Conservation (phyloP, 2,113 vertebrate genomes). For the Notothenia rossii region DNA sequence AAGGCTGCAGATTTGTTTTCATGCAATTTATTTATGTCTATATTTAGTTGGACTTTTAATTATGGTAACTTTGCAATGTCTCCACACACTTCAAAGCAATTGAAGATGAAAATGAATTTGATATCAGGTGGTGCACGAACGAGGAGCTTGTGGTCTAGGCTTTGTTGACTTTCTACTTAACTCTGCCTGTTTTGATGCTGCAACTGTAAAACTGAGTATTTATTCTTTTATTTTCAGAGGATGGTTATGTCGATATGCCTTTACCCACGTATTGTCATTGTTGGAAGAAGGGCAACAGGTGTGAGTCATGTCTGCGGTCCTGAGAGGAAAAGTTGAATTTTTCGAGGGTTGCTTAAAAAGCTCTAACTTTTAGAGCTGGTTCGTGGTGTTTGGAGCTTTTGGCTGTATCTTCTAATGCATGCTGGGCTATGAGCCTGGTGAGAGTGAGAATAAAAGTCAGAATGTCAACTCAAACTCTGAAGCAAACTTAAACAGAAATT, state of each 20-base stretch:
- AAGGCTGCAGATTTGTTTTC: constrained; percentile 30
- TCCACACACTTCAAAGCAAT: constrained; percentile 53
- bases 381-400: constrained; percentile 50
- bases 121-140: constrained; percentile 14
- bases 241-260: constrained; percentile 4
- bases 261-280: background rate
- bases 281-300: background rate
- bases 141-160: constrained; percentile 7
- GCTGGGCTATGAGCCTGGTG: constrained; percentile 9
- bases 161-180: constrained; percentile 11
- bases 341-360: constrained; percentile 37
- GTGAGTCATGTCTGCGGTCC: background rate
- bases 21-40: constrained; percentile 38
- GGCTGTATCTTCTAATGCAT: constrained; percentile 42
- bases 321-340: constrained; percentile 7
- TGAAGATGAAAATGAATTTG: constrained; percentile 39
- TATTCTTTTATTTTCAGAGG: background rate
- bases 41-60: constrained; percentile 51
- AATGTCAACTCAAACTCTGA: constrained; percentile 39
- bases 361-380: constrained; percentile 4
- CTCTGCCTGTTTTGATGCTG: background rate
- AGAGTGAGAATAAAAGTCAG: constrained; percentile 27
- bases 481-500: constrained; percentile 36
- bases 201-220: background rate
- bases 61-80: constrained; percentile 34